phyloP scores from a whole-genome alignment of 2,797 vertebrate species.

The Gorsachius magnificus region DNA sequence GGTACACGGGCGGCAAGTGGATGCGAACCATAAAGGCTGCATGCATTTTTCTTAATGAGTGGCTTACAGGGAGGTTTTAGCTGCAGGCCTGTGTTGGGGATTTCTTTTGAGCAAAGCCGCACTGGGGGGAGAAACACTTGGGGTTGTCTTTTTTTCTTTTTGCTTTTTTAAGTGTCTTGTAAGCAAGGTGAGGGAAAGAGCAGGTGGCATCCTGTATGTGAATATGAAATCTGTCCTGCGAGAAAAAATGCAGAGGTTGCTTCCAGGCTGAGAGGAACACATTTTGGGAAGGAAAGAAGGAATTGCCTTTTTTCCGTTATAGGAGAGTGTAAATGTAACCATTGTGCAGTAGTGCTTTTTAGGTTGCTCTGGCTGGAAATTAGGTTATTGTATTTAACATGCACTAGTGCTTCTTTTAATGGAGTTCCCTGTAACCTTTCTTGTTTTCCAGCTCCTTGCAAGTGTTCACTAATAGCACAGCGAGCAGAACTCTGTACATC shows the following conservation, averaged over 20 bases:
- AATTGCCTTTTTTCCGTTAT: neutral
- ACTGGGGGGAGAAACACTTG: neutral
- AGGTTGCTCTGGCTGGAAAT: neutral
- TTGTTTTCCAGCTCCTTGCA: constrained; percentile 70
- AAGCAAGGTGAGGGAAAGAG: neutral
- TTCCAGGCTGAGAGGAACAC: neutral
- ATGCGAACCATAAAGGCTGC: neutral
- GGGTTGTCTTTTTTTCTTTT: neutral
- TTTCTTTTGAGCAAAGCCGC: neutral
- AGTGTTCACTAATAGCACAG: constrained; percentile 72
- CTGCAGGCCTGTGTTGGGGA: neutral
- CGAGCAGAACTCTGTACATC: constrained; percentile 83
- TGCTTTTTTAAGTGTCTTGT: neutral
- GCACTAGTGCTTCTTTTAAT: neutral
- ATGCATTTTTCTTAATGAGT: neutral
- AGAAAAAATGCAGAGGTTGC: neutral
- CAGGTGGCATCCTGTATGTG: neutral
- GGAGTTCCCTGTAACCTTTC: neutral
- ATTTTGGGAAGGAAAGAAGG: neutral
- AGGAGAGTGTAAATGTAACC: neutral
- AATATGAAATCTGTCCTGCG: neutral
- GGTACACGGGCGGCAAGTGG: rapidly evolving
- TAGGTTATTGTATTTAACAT: neutral
- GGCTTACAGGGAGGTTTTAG: neutral
- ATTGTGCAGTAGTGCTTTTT: neutral